Base-by-base conservation (phyloP, 2,113 vertebrate genomes). In the Uropsilus gracilis region DNA sequence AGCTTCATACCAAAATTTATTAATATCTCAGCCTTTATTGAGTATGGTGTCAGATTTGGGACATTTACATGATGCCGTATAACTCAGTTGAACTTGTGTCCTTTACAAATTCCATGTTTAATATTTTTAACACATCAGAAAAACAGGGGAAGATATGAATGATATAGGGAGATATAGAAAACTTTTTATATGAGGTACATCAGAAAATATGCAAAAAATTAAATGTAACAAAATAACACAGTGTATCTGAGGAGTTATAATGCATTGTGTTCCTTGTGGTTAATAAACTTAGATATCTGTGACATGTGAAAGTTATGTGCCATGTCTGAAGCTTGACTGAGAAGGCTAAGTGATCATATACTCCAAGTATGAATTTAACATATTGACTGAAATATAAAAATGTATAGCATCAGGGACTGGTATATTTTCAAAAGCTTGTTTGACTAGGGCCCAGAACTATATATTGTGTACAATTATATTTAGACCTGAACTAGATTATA, bases 351-450 rank as follows among this genome's bases (percentile, higher is more conserved):
- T 61, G n/a, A 82, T 59, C 7, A 57, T 26, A 39, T 26, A 26
- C 14, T 94, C 18, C 68, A 90, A 78, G 6, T 81, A 20, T 77
- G 42, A 88, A 85, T 34, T 95, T 66, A 68, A 8, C 6, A 50
- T 61, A 32, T 78, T 26, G 14, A 32, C 37, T 92, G 64, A 89
- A 90, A 90, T 63, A 91, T 34, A 88, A 69, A 30, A 69, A 94
- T 20, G 53, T 48, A 68, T 7, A 90, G 39, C 78, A 68, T 73
- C 37, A 55, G 39, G 57, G n/a, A 80, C 24, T 32, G 37, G 69
- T 75, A 53, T n/a, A 34, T 48, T 92, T 92, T 42, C 92, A 72
- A 95, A 84, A 55, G 22, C 30, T 32, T 86, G 46, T 78, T 95
- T 94, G 76, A 80, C 63, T 66, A 50, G 87, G 64, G 71, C 34